Base-by-base conservation (phyloP, 1,140 invertebrate genomes). In the Eufriesea mexicana region DNA sequence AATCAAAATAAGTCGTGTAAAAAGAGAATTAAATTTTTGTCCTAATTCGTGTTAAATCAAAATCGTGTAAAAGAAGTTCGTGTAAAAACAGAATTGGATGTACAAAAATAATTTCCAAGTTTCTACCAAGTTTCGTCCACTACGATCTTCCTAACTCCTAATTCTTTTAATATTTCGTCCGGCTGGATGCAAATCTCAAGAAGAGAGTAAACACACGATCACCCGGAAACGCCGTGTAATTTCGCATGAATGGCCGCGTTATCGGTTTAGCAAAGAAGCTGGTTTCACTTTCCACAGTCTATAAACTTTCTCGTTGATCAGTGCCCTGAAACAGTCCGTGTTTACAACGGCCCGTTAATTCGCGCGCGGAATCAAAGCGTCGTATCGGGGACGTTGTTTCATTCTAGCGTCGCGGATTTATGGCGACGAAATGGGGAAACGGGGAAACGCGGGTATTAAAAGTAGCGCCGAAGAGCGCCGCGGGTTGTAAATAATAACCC, bases 401-500 rank as follows among this genome's bases (percentile, higher is more conserved):
- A 23, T 9, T 28, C 16, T 51, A 55, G 25, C 47, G 25, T 18
- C 72, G 55, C 16, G 10, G 57, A 62, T 62, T 79, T 71, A 45
- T 45, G 20, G 20, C 6, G 64, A 49, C 12, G 12, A 51, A 62
- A 62, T 14, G n/a, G n/a, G 42, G 20, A 16, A n/a, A 45, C 45
- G 59, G 78, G 57, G 61, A 79, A 78, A 57, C 80, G 59, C 84
- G 80, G 83, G 85, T 80, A 88, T 88, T 62, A 78, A 86, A 68
- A 82, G 64, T 70, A 83, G 71, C 20, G 70, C 54, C 20, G 61
- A 54, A 51, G 71, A 71, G 62, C 45, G 79, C 57, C 59, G 76
- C 66, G 72, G 80, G 35, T 89, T 84, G 89, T 87, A 90, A 89
- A 86, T 86, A 90, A 91, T 90, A 91, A 91, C 77, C 90, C 84